A percentile compares a stretch with the other conserved stretches of the same genome.
These are phyloP conservation scores for Cryptus armator DNA, from an alignment of 2,888 invertebrate genomes.

Conservation along the genomic window DNA sequence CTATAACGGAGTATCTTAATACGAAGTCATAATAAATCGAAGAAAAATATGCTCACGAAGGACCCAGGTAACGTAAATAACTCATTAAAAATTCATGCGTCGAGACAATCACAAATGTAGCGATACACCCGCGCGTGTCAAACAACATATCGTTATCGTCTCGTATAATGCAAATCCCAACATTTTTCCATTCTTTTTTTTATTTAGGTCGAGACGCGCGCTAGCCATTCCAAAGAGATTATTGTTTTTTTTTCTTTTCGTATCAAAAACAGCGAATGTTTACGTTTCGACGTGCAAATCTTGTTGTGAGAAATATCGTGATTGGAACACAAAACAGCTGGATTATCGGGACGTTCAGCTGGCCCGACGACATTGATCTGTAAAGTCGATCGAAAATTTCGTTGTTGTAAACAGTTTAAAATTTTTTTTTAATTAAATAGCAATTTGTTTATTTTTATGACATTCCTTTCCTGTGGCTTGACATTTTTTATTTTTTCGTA, in stretches of 20 bases:
- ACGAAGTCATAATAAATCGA: slow-evolving; percentile 73
- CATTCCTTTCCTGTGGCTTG: neutral
- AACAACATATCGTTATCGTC: slow-evolving; percentile 22
- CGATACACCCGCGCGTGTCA: neutral
- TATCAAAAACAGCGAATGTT: no score
- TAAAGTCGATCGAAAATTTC: slow-evolving; percentile 11
- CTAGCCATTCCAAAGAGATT: neutral
- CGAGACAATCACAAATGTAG: neutral
- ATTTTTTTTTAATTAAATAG: neutral
- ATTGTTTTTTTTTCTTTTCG: neutral
- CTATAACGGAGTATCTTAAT: slow-evolving; percentile 71
- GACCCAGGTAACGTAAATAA: slow-evolving; percentile 77
- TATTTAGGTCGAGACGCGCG: slow-evolving; percentile 39
- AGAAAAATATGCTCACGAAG: slow-evolving; percentile 75
- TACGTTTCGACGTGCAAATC: no score
- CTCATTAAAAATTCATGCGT: neutral
- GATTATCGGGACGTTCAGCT: slow-evolving; percentile 73
- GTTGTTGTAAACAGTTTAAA: neutral
- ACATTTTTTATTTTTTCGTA: neutral
- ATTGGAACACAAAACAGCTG: slow-evolving; percentile 71
- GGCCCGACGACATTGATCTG: slow-evolving; percentile 68
- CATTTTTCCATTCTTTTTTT: slow-evolving; percentile 32
- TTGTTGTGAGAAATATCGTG: no score
- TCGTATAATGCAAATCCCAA: slow-evolving; percentile 58
- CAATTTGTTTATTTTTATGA: no score